phyloP scores from a whole-genome alignment of 2,888 invertebrate species.

The Diaprepes abbreviatus region DNA sequence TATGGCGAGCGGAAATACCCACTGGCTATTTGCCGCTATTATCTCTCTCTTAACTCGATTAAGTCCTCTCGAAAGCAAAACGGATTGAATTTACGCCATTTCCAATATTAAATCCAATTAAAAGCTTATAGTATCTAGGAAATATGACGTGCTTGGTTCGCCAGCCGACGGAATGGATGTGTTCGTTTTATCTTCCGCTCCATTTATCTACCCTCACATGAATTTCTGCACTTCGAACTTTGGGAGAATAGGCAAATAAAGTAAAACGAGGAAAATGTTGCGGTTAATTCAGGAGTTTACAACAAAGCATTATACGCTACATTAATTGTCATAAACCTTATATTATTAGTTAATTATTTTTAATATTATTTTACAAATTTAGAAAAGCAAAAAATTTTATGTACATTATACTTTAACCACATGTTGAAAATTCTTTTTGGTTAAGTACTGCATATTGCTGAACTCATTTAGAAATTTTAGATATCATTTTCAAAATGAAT shows the following conservation, averaged over 20 bases:
- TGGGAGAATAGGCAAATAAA: not conserved
- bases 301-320: not conserved
- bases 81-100: slow-evolving; percentile 34
- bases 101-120: slow-evolving; percentile 42
- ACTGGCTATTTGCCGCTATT: slow-evolving; percentile 30
- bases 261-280: not conserved
- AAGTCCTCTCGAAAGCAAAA: slow-evolving; percentile 30
- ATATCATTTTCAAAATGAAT: too few species aligned
- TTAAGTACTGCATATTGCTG: too few species aligned
- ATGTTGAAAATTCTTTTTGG: too few species aligned
- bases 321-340: too few species aligned
- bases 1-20: slow-evolving; percentile 17
- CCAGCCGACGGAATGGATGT: slow-evolving; percentile 27
- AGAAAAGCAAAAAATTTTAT: too few species aligned
- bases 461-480: too few species aligned
- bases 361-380: too few species aligned
- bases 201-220: slow-evolving; percentile 26
- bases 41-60: slow-evolving; percentile 41
- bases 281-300: not conserved
- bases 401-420: too few species aligned
- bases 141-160: slow-evolving; percentile 35
- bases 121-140: slow-evolving; percentile 38
- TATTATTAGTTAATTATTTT: too few species aligned
- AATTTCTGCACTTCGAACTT: slow-evolving; percentile 18
- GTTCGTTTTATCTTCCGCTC: slow-evolving; percentile 35